Conservation (phyloP, 1,140 invertebrate species). For the Papilio polyxenes region DNA sequence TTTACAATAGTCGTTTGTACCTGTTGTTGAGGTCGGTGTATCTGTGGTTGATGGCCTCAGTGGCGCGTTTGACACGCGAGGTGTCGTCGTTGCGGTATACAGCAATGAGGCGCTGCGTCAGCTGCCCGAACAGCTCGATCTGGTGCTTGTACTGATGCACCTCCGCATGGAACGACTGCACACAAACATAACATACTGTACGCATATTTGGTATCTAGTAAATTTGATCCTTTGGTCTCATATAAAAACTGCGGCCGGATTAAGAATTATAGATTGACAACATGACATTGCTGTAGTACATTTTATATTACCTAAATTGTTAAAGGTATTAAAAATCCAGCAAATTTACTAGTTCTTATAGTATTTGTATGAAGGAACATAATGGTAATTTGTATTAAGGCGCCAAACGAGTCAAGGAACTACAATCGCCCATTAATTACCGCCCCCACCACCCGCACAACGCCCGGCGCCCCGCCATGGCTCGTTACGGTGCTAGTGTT, state of each 20-base stretch:
- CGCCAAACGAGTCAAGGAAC: neutral
- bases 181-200: slow-evolving; percentile 40
- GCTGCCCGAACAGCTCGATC: slow-evolving; percentile 93
- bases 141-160: slow-evolving; percentile 95
- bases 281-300: neutral
- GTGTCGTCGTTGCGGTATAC: slow-evolving; percentile 96
- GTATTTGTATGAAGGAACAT: neutral
- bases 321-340: neutral
- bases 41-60: slow-evolving; percentile 91
- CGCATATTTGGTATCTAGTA: neutral
- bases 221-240: too few relatives aligned
- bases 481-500: slow-evolving; percentile 22
- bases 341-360: neutral
- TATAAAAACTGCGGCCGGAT: too few relatives aligned
- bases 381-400: neutral
- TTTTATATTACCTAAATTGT: neutral
- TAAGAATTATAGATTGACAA: neutral
- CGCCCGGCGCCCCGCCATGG: neutral
- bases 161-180: slow-evolving; percentile 93
- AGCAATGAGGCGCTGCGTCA: slow-evolving; percentile 94
- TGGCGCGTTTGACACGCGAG: slow-evolving; percentile 90
- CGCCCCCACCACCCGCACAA: neutral
- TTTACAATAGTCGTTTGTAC: slow-evolving; percentile 70
- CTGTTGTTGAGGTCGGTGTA: slow-evolving; percentile 90
- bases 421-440: slow-evolving; percentile 22